Evolutionary conservation across 92 coral and sea anemone species (phyloP), one percentile per base, ranked within the genome.

Genomic region (Porites divaricata): DNA sequence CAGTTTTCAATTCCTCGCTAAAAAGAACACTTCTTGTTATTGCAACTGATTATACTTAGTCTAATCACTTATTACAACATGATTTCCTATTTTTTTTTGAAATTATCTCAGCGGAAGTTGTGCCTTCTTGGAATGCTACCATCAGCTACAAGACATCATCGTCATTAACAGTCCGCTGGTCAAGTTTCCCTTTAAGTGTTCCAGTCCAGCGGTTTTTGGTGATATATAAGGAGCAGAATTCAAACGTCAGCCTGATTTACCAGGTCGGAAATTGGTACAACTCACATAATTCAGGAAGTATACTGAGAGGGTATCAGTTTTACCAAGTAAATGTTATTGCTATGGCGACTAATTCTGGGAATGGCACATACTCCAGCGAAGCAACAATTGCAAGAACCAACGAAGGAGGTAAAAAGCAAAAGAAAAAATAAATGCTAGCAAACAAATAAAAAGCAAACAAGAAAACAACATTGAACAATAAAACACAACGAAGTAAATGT

Each of bases 351-450:
- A 53, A 7, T 63, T 26, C 35, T 26, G 35, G 35, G 35, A 53
- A 6, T 23, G 64, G 64, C 51, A 73, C 77, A 22, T 73, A 73
- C 45, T 50, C 77, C 26, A 73, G 77, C 77, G 21, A 73, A 6
- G 22, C 10, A 9, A 28, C 53, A 0, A 11, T 63, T 48, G 22
- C 51, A 14, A 73, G 35, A 26, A 26, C 35, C 35, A 26, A 26
- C 35, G 35, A 26, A 26, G 35, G 35, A 26, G 35, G 35, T n/a
- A 73, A 61, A 51, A 15, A 19, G 52, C 62, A 73, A 23, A 63
- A 63, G 16, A 45, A 63, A 50, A 53, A 73, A 63, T 65, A 2
- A 56, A 16, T 11, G 12, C 61, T 56, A 56, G n/a, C n/a, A n/a
- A n/a, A n/a, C n/a, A n/a, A n/a, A n/a, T n/a, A n/a, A n/a, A n/a